Conservation (phyloP, 1,140 invertebrate species). For the Theocolax elegans region DNA sequence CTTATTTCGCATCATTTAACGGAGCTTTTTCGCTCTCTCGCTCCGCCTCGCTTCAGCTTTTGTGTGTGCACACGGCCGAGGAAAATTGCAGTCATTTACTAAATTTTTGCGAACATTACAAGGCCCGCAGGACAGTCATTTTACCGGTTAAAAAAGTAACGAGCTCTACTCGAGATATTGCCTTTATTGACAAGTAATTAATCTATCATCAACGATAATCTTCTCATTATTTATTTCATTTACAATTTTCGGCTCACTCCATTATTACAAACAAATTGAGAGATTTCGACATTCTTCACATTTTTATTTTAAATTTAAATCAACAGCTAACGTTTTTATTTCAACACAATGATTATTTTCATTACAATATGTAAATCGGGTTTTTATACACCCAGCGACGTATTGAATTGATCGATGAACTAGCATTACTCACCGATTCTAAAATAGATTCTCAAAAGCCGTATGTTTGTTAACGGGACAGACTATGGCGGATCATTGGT, state of each 20-base stretch:
- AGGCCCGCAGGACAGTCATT: background rate
- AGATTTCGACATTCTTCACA: too few species aligned
- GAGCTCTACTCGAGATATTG: conserved; percentile 4
- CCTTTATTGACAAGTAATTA: conserved; percentile 22
- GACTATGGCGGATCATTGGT: too few species aligned
- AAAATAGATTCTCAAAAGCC: too few species aligned
- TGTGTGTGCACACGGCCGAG: background rate
- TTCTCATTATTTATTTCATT: background rate
- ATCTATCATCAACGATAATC: conserved; percentile 11
- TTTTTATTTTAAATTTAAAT: too few species aligned
- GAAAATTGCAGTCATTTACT: conserved; percentile 28
- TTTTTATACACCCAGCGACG: background rate
- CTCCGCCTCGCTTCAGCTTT: background rate
- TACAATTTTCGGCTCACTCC: too few species aligned
- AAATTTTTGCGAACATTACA: conserved; percentile 27
- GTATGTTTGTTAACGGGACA: too few species aligned
- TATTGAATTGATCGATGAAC: too few species aligned
- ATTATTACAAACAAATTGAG: too few species aligned
- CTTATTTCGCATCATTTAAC: conserved; percentile 28
- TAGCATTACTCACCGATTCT: too few species aligned
- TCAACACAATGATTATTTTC: too few species aligned
- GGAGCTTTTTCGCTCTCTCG: background rate
- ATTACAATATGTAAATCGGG: background rate
- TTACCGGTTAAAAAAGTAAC: background rate
- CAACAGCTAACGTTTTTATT: too few species aligned